Evolutionary conservation across 1,140 invertebrate species (phyloP), one percentile per base, ranked within the genome.

Genomic region (Hyposmocoma kahamanoa): DNA sequence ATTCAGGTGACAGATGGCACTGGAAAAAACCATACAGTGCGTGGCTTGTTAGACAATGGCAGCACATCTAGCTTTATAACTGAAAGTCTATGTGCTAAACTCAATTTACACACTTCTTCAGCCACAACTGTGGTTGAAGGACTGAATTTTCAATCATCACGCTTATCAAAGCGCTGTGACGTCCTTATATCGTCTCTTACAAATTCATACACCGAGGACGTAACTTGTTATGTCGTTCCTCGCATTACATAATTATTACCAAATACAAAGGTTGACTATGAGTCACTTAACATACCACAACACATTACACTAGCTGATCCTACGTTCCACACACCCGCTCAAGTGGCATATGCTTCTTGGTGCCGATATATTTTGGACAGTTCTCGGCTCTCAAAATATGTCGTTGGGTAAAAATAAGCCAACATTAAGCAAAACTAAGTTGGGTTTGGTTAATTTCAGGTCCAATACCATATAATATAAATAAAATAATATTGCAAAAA

Each of bases 31-130:
- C 28, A 34, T 21, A 47, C 13, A 19, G 18, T 47, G 15, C 44
- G 44, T 21, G 44, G 19, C 2, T 47, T 47, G 36, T 19, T 47
- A 18, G 44, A 47, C 26, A 47, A 47, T 26, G 44, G 44, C 9
- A 20, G 26, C 15, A 47, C 44, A 3, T 30, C 28, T 3, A 20
- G 44, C 20, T 47, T 32, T 3, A 45, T 45, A 2, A 45, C 28
- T 1, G 43, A 45, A 19, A 45, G 18, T 20, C 19, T 45, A 45
- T 19, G 10, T 32, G 19, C 26, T n/a, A 45, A 45, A 32, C 13
- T 45, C 3, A 32, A 32, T 11, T 15, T 43, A 43, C 15, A 15
- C 4, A 26, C 22, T 43, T 43, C 3, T 26, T 45, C 43, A 30
- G 10, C 26, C 18, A 6, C 28, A 18, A 20, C 18, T 13, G 3